phyloP scores from a whole-genome alignment of 2,113 vertebrate genomes.

The Clinocottus analis region DNA sequence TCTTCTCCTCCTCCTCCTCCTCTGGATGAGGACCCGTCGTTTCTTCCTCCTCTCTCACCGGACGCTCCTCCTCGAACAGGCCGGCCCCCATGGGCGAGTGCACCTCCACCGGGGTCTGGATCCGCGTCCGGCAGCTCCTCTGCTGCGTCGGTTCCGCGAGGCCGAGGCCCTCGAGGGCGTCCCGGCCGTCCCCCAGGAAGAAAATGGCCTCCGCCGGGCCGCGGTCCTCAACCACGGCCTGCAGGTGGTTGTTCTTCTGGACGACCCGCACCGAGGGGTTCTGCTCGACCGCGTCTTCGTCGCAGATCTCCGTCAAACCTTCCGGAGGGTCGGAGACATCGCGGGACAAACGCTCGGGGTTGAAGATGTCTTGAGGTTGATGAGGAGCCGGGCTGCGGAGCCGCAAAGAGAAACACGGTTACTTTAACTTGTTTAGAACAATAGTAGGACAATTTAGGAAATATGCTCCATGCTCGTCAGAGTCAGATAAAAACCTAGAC shows the following conservation, averaged over 20 bases:
- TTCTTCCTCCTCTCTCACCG: conserved; percentile 20
- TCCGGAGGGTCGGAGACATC: conserved; percentile 20
- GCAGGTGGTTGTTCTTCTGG: conserved; percentile 40
- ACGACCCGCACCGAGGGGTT: conserved; percentile 27
- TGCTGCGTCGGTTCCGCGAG: not conserved
- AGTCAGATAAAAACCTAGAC: not conserved
- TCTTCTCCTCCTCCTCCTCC: not conserved
- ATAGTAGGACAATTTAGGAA: not conserved
- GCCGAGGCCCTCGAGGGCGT: not conserved
- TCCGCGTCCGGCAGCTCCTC: conserved; percentile 46
- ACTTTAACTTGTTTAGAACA: not conserved
- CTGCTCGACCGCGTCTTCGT: conserved; percentile 21
- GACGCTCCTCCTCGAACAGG: not conserved
- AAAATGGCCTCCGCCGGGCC: conserved; percentile 32
- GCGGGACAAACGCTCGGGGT: not conserved
- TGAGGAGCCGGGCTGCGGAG: conserved; percentile 77
- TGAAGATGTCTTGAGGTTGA: conserved; percentile 26
- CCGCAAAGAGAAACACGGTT: not conserved
- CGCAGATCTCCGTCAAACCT: conserved; percentile 6
- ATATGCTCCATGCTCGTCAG: not conserved
- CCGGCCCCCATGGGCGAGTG: conserved; percentile 39
- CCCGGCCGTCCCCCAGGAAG: conserved; percentile 48
- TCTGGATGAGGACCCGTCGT: conserved; percentile 12
- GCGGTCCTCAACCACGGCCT: conserved; percentile 43
- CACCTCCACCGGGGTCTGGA: conserved; percentile 68